phyloP scores from a whole-genome alignment of 2,797 vertebrate genomes.

The Manis crassicaudata region DNA sequence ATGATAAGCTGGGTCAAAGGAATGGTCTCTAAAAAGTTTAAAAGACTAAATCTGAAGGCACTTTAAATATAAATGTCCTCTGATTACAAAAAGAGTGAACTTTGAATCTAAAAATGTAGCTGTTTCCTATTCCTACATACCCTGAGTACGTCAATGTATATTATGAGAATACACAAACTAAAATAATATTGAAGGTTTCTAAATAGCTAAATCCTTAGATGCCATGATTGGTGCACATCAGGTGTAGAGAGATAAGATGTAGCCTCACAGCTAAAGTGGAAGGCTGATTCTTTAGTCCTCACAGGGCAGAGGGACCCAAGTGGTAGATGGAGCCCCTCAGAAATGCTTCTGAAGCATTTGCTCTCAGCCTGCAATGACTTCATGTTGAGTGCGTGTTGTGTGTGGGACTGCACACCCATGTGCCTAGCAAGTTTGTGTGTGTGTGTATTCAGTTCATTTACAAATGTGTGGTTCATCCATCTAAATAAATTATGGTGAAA shows the following conservation, averaged over 20 bases:
- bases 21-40: neutral
- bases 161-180: neutral
- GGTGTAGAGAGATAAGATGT: neutral
- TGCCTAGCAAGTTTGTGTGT: neutral
- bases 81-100: neutral
- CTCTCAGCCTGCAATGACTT: neutral
- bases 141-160: neutral
- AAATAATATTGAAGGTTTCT: neutral
- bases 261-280: neutral
- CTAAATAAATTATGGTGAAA: neutral
- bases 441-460: neutral
- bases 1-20: neutral
- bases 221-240: neutral
- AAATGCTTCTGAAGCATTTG: neutral
- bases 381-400: neutral
- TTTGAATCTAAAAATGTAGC: neutral
- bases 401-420: neutral
- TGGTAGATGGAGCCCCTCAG: neutral
- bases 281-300: neutral
- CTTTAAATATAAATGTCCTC: neutral
- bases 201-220: neutral
- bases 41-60: neutral
- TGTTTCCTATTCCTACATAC: neutral
- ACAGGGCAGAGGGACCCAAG: neutral
- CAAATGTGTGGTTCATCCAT: neutral